Evolutionary conservation across 2,888 invertebrate genomes (phyloP), one percentile per base, ranked within the genome.

Genomic region (Gisinianus flammeolus): DNA sequence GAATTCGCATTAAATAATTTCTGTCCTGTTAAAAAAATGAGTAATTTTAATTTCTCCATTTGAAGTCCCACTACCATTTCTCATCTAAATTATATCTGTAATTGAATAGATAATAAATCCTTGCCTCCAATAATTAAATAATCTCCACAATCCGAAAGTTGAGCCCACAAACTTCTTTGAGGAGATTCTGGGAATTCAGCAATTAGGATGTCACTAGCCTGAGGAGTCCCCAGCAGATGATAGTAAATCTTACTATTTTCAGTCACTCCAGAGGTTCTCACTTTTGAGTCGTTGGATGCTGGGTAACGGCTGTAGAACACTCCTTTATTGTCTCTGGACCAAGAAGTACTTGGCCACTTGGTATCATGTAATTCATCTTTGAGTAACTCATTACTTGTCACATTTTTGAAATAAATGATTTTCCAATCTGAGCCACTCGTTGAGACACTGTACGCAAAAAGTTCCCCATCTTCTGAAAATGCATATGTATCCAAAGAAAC

Each of bases 401-500:
- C 80, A 72, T 82, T 79, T 69, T 77, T 80, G 69, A 84, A 83
- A 19, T 83, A 82, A 2, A 90, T 87, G 30, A 87, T 88, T 16
- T 87, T 85, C 90, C 90, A 90, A 83, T 90, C 90, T 31, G 89
- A 89, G 0, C 90, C 90, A 84, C 88, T 88, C 73, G 88, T 86
- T 82, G 88, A 88, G 2, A 90, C 85, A 0, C 87, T 88, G 85
- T 90, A 90, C 0, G 89, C 89, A 82, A 88, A 87, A 22, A 87
- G 85, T 68, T 86, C 83, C 1, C 90, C 90, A 85, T 90, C 88
- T 78, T 89, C 87, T 2, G 89, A 88, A 83, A 87, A 89, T 2
- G 85, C 81, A 3, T 85, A 85, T 4, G 78, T 70, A 31, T 82
- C 77, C 8, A 88, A 77, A 4, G 86, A 78, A 8, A 87, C 85